Evolutionary conservation across 2,113 vertebrate species (phyloP).

Genomic region (Galbula dea): DNA sequence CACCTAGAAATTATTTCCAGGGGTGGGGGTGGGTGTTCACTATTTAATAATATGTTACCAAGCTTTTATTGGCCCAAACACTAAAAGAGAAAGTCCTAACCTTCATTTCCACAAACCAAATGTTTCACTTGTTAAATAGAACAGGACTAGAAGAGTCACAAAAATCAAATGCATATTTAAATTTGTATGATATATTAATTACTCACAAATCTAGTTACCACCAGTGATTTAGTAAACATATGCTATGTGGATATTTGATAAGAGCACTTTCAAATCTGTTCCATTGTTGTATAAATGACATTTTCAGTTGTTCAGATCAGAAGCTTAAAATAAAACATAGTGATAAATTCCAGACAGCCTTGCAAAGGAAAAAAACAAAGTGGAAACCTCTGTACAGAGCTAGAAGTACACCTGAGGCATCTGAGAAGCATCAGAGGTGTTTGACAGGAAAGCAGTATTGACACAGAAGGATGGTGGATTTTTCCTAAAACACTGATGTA

Average conservation of each 20-base stretch:
- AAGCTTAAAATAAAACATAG: background rate
- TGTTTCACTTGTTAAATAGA: background rate
- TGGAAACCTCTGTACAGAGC: background rate
- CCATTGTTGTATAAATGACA: background rate
- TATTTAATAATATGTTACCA: background rate
- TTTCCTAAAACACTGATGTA: background rate
- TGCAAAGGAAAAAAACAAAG: background rate
- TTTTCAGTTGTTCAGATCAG: background rate
- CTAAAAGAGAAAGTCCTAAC: background rate
- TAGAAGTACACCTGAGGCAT: background rate
- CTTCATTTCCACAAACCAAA: background rate
- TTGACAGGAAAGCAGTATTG: background rate
- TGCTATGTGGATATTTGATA: background rate
- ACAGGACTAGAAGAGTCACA: background rate
- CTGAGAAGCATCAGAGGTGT: background rate
- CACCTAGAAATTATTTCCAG: background rate
- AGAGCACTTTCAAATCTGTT: background rate
- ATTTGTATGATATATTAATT: background rate
- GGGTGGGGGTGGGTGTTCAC: background rate
- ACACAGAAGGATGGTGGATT: background rate
- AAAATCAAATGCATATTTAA: background rate
- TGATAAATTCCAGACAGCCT: background rate
- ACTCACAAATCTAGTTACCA: background rate
- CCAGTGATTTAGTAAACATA: background rate
- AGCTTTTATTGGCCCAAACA: background rate